Percentiles rank a stretch among this genome's conserved stretches.
Evolutionary conservation across 2,113 vertebrate species (phyloP).

Genomic region (Maccullochella peelii): DNA sequence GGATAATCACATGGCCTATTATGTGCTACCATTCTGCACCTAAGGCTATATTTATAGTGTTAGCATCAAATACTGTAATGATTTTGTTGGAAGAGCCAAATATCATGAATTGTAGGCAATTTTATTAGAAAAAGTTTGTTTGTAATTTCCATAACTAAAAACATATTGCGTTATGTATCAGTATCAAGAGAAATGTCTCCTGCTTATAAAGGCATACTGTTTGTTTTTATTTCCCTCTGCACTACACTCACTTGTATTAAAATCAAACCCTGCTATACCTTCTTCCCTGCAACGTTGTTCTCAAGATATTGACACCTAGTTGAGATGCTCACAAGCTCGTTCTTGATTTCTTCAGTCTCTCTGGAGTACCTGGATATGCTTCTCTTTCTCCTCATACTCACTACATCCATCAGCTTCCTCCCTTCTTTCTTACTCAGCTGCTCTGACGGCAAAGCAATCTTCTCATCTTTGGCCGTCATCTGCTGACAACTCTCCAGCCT

Average conservation of each 20-base stretch:
- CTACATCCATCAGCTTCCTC: neutral
- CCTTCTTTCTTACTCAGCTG: constrained; percentile 67
- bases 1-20: neutral
- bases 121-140: neutral
- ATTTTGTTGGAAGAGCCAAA: neutral
- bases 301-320: constrained; percentile 82
- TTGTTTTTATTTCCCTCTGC: neutral
- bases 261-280: neutral
- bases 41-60: neutral
- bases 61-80: neutral
- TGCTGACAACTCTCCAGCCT: constrained; percentile 75
- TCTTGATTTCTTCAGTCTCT: constrained; percentile 81
- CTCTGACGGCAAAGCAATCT: constrained; percentile 80
- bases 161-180: neutral
- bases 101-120: neutral
- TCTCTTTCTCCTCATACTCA: constrained; percentile 61
- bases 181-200: accelerated
- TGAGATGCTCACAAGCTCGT: constrained; percentile 76
- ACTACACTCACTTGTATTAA: neutral
- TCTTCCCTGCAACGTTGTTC: constrained; percentile 32
- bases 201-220: neutral
- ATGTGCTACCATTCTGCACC: neutral
- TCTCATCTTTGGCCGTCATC: constrained; percentile 79
- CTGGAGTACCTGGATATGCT: constrained; percentile 72
- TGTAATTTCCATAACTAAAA: neutral